Conservation (phyloP, 2,797 vertebrate species). For the Poeciliopsis infans region DNA sequence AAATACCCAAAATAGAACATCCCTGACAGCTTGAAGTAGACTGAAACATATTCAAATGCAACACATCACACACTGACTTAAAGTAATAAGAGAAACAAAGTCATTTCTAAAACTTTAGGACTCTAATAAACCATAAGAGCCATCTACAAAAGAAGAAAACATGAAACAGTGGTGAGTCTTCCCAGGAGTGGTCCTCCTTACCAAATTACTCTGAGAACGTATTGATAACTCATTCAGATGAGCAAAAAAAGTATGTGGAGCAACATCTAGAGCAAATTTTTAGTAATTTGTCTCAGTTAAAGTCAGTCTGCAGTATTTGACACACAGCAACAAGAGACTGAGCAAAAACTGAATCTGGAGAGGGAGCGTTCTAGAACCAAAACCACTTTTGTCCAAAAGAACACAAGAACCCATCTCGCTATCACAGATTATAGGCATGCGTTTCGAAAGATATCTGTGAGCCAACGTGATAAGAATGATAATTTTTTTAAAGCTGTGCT, state of each 20-base stretch:
- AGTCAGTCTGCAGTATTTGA: not conserved
- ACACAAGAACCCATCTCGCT: not conserved
- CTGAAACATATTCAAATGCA: not conserved
- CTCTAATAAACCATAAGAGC: not conserved
- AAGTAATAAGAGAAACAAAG: not conserved
- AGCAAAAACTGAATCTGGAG: not conserved
- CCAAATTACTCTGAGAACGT: not conserved
- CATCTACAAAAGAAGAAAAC: not conserved
- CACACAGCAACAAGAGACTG: not conserved
- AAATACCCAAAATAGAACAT: not conserved
- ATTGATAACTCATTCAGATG: not conserved
- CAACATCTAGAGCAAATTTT: not conserved
- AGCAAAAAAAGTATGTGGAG: not conserved
- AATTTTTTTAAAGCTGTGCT: not conserved
- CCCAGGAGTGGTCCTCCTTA: not conserved
- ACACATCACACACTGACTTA: not conserved
- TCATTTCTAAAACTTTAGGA: not conserved
- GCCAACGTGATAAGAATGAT: not conserved
- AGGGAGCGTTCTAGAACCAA: not conserved
- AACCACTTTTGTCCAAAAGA: not conserved
- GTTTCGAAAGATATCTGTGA: not conserved
- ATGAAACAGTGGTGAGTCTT: not conserved
- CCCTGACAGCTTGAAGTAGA: not conserved
- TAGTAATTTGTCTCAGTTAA: not conserved
- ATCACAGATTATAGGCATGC: not conserved